Base-by-base conservation (phyloP, 2,797 vertebrate species). In the Galago senegalensis region DNA sequence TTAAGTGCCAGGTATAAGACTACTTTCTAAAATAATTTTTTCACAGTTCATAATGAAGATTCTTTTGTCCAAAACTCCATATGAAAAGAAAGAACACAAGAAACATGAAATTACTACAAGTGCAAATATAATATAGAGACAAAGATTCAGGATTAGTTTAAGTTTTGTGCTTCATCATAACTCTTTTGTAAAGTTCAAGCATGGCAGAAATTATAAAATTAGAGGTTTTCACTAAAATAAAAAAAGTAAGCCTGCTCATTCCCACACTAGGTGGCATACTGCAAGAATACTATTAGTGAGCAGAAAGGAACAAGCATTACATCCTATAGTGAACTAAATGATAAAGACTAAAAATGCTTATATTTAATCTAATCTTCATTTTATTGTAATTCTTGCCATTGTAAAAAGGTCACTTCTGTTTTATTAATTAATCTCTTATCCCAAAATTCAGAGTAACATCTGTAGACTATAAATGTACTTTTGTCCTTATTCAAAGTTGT, bases 181-280 rank as follows among this genome's bases (percentile, higher is more conserved):
- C 79, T 97, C 94, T 93, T 72, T 93, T 49, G 84, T 96, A 94
- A 97, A 97, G 93, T 97, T 98, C 70, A 97, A 91, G 81, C 76
- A 89, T 34, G 84, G 93, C 0, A 96, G 96, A 98, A 96, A 89
- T 53, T 7, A 77, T 53, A 94, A 97, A 96, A 95, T 49, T 83
- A 79, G 61, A 84, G 90, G 61, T 97, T 98, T 96, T 81, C 93
- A 67, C 43, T 67, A 75, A 89, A 91, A 90, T 83, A 94, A 96
- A 96, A 90, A 90, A 87, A 95, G 17, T 96, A 97, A 96, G 49
- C 96, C 87, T 95, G 75, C 87, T 80, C 72, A 37, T 92, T 94
- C 95, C 96, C 97, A 98, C 98, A 97, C 94, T 98, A 98, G 98
- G 98, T 98, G 98, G 97, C 98, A 97, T 89, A 96, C 2, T 96